Evolutionary conservation across 2,113 vertebrate species (phyloP), one percentile per base, ranked within the genome.

Genomic region (Seriola rivoliana): DNA sequence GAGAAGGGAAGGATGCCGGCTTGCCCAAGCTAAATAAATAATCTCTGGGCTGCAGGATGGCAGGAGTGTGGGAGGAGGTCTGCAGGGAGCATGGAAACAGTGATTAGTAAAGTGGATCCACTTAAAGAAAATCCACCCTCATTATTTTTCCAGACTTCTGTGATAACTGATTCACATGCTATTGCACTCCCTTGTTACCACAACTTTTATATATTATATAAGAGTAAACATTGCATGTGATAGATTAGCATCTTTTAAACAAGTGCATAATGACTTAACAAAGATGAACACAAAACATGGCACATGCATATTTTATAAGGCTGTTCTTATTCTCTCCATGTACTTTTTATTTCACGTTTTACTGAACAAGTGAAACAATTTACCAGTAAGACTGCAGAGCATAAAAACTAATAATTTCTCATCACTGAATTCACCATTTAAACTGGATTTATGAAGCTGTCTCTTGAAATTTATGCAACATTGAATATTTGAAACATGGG

Each of bases 61-160:
- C 78, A 87, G 71, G 67, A 73, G 89, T 85, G 92, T 91, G 86
- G 90, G 87, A 91, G 86, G 86, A 86, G 78, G 85, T 86, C 86
- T 88, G 25, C 57, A 62, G 84, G 72, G 83, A 88, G 81, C 65
- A 78, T 71, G 82, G 89, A 90, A 84, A 90, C 73, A 54, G 48
- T 89, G 73, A 93, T 93, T 88, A 93, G 84, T 83, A 87, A 87
- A 91, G 82, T 58, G 77, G 78, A 88, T 83, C 75, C 78, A 82
- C 82, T 93, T 85, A 81, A 55, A 82, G 48, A 81, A 84, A 89
- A 86, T 58, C 58, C 50, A 66, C 80, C 81, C 55, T 89, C 68
- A 82, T 90, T 90, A 78, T 84, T 85, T 70, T 73, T 85, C 69
- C 75, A 58, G 65, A 70, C 73, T 57, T 91, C 64, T 76, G 29